Base-by-base conservation (phyloP, 1,140 invertebrate species). In the Pteromalus puparum region DNA sequence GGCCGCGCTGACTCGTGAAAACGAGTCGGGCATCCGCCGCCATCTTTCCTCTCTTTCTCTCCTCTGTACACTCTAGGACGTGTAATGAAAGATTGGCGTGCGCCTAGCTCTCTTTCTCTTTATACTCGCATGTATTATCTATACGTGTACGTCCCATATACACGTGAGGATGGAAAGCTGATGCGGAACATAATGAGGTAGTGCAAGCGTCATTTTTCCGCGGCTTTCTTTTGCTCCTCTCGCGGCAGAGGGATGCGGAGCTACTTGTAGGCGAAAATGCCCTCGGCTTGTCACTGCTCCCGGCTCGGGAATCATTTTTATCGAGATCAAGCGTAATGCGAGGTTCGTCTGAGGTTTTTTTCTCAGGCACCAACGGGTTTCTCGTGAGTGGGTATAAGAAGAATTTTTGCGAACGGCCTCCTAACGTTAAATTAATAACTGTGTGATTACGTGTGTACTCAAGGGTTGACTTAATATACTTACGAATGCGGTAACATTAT, bases 1-100 rank as follows among this genome's bases (percentile, higher is more conserved):
- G 46, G n/a, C 67, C 34, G 75, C 75, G 75, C 75, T 76, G 82
- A 82, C 81, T 82, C 81, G 81, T 42, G 81, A 83, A 83, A 78
- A 83, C 82, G 75, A 77, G 21, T 61, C 21, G 53, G 53, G 53
- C 53, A 61, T 61, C 53, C 21, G 53, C 81, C 73, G 24, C 81
- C 81, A 75, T 75, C 26, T 73, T 74, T 75, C 70, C 46, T 42
- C 65, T 28, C 28, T n/a, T n/a, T 74, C 72, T 74, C 72, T 30
- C 34, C 26, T 42, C 70, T 73, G 7, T 15, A 28, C 9, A 34
- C 30, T 24, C 61, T 38, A 10, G 61, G 13, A 67, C 42, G 61
- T 53, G 15, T 21, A 83, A 83, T 78, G 65, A 83, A 83, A 48
- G 82, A 83, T 83, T 46, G 61, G 26, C 67, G 24, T 42, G 73